A percentile compares a stretch with the other conserved stretches of the same genome.
These are phyloP conservation scores for Sphaeramia orbicularis DNA, from an alignment of 2,797 vertebrate genomes.

Conservation along the genomic window DNA sequence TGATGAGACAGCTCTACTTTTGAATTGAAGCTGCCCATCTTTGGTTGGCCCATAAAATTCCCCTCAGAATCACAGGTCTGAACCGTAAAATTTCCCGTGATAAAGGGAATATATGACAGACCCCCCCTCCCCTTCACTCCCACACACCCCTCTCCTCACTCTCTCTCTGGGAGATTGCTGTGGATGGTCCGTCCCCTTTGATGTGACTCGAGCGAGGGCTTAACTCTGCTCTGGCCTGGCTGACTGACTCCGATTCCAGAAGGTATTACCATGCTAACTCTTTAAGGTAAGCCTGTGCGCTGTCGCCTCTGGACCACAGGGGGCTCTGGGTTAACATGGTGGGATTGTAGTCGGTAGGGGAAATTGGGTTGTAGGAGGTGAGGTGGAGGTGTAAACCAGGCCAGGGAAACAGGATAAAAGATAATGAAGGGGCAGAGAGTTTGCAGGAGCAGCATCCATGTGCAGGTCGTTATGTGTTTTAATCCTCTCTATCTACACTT, in stretches of 20 bases:
- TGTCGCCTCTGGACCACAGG: constrained; percentile 47
- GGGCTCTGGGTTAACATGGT: constrained; percentile 42
- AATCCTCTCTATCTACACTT: constrained; percentile 40
- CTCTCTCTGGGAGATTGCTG: constrained; percentile 60
- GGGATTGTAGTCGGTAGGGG: constrained; percentile 28
- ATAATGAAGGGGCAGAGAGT: not conserved
- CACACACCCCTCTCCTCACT: constrained; percentile 6
- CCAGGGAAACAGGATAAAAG: not conserved
- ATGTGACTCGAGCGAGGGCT: constrained; percentile 71
- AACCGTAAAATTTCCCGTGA: constrained; percentile 76
- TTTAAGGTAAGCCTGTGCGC: constrained; percentile 66
- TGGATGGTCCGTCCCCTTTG: constrained; percentile 70
- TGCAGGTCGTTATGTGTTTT: constrained; percentile 26
- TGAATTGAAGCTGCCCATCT: constrained; percentile 74
- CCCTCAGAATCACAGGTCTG: constrained; percentile 75
- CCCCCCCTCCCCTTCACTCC: not conserved
- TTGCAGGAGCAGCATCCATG: not conserved
- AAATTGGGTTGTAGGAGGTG: constrained; percentile 12
- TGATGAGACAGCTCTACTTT: constrained; percentile 68
- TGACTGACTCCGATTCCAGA: constrained; percentile 66
- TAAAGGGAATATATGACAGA: constrained; percentile 77
- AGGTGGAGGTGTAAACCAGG: constrained; percentile 34
- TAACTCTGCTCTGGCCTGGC: constrained; percentile 67
- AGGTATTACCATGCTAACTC: constrained; percentile 77
- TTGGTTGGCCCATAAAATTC: constrained; percentile 74